Conservation (phyloP, 2,113 vertebrate species). For the Scartelaos histophorus region DNA sequence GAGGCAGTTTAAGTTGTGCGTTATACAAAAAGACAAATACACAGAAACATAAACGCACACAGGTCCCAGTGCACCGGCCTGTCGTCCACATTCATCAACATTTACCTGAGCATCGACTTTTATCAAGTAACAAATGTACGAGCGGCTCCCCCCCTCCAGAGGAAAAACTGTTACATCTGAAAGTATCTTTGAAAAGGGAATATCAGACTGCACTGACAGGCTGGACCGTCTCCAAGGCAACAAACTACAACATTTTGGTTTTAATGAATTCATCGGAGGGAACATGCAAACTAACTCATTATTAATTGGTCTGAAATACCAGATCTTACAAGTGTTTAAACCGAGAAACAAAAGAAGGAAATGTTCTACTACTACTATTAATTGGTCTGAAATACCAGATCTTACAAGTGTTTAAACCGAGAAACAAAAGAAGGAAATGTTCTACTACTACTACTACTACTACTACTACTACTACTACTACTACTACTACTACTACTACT, state of each 20-base stretch:
- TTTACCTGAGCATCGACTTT: conserved; percentile 15
- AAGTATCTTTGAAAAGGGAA: background rate
- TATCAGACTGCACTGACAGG: conserved; percentile 3
- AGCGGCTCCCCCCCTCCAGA: background rate
- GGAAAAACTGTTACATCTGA: background rate
- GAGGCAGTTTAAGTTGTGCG: conserved; percentile 16
- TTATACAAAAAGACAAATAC: conserved; percentile 10
- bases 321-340: background rate
- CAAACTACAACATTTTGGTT: background rate
- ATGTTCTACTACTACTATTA: too few species aligned
- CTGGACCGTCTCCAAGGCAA: background rate
- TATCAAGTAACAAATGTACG: conserved; percentile 10
- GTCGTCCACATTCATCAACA: conserved; percentile 23
- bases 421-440: background rate
- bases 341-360: background rate
- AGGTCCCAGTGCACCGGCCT: conserved; percentile 5
- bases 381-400: background rate
- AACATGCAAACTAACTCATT: background rate
- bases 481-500: too few species aligned
- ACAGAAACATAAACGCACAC: conserved; percentile 12
- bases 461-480: too few species aligned
- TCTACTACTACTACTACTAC: too few species aligned
- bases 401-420: background rate
- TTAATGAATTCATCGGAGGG: background rate
- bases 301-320: background rate